Percentiles rank a stretch among this genome's conserved stretches.
phyloP scores from a whole-genome alignment of 2,113 vertebrate genomes.

The Phrynocephalus versicolor region DNA sequence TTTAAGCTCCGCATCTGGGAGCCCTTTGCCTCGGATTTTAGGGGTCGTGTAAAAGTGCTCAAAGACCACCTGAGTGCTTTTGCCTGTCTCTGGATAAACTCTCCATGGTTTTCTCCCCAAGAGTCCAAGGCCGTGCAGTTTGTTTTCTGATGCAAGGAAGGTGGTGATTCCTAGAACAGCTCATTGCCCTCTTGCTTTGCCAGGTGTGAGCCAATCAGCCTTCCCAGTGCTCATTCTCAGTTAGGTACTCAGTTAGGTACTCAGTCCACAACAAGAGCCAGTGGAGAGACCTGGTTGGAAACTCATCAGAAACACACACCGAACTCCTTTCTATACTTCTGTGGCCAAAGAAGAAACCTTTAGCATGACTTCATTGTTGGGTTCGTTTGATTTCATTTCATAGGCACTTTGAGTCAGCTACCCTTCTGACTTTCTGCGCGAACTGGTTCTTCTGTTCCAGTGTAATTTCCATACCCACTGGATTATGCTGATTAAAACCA shows the following conservation, averaged over 20 bases:
- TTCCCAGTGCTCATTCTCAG: constrained; percentile 7
- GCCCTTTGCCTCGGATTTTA: no score
- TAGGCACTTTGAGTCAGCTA: no score
- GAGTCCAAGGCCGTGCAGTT: not conserved
- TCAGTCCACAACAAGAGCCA: constrained; percentile 22
- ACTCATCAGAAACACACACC: not conserved
- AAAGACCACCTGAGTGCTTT: not conserved
- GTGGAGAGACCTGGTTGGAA: constrained; percentile 4
- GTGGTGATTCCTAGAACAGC: not conserved
- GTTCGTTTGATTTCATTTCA: not conserved
- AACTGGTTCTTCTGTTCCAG: not conserved
- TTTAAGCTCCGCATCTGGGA: no score
- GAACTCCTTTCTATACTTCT: not conserved
- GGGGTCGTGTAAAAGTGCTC: no score
- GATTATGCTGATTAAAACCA: no score
- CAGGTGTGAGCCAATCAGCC: constrained; percentile 8
- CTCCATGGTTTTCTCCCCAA: fast-evolving
- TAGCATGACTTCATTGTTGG: not conserved
- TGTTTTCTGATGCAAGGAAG: constrained; percentile 34
- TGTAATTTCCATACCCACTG: not conserved
- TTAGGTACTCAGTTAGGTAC: not conserved
- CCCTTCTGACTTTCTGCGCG: not conserved
- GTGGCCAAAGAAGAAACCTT: not conserved
- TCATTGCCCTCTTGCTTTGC: not conserved
- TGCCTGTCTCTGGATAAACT: not conserved